A percentile compares a stretch with the other conserved stretches of the same genome.
These are phyloP conservation scores for Gymnogyps californianus DNA, from an alignment of 2,113 vertebrate genomes.

Conservation along the genomic window DNA sequence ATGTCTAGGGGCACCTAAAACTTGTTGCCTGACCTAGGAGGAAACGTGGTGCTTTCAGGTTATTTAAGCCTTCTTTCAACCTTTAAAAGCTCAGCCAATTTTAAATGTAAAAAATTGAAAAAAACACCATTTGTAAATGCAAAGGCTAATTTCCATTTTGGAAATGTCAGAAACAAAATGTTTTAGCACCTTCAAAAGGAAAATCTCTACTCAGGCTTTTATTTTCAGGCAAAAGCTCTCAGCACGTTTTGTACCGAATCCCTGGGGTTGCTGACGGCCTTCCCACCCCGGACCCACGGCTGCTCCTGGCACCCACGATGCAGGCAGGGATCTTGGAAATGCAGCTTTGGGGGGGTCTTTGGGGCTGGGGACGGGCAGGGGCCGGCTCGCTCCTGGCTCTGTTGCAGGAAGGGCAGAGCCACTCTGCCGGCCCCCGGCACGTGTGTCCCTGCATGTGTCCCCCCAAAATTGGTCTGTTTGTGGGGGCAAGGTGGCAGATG, in stretches of 20 bases:
- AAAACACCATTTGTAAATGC: fast-evolving
- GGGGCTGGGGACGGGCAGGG: too few relatives aligned
- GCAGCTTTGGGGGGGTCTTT: fast-evolving
- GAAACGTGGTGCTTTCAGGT: background rate
- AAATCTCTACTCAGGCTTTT: background rate
- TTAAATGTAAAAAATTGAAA: background rate
- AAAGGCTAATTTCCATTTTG: background rate
- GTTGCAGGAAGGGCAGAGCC: background rate
- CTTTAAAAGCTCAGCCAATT: background rate
- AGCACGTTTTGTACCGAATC: background rate
- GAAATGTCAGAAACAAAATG: background rate
- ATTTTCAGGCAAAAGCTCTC: background rate
- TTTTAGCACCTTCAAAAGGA: too few relatives aligned
- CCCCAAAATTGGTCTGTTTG: fast-evolving
- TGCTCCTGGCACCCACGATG: fast-evolving
- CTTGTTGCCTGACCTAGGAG: too few relatives aligned
- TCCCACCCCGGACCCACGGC: fast-evolving
- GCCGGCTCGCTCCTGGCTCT: fast-evolving
- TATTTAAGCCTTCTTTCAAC: background rate
- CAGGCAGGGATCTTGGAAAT: background rate
- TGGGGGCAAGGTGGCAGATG: background rate
- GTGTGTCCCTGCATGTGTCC: fast-evolving
- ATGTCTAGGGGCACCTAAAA: background rate
- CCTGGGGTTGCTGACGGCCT: too few relatives aligned
- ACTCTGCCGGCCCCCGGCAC: background rate